phyloP scores from a whole-genome alignment of 2,113 vertebrate genomes.

The Microtus montanus region DNA sequence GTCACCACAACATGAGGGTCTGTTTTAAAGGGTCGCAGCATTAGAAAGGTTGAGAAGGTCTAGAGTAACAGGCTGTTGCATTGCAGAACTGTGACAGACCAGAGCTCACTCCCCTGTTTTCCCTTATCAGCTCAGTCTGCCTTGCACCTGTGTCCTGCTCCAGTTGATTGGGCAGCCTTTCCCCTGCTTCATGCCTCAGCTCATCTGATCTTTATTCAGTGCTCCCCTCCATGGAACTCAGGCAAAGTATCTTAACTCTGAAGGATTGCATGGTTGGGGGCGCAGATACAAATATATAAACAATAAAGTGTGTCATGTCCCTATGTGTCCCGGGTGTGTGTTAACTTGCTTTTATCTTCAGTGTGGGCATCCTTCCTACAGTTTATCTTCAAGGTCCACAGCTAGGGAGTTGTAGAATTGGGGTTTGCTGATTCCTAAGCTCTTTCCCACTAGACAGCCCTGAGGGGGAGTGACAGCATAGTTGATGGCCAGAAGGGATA shows the following conservation, averaged over 20 bases:
- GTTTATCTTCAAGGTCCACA: neutral
- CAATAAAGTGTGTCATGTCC: neutral
- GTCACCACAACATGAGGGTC: neutral
- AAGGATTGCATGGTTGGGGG: neutral
- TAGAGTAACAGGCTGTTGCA: neutral
- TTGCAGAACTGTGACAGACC: neutral
- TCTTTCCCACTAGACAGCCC: neutral
- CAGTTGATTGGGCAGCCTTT: neutral
- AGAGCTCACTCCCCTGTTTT: too few relatives aligned
- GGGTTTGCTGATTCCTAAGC: neutral
- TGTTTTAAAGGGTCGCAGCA: neutral
- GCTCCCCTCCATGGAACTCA: neutral
- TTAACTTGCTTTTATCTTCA: neutral
- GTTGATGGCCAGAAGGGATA: neutral
- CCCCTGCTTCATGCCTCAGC: neutral
- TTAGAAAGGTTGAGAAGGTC: neutral
- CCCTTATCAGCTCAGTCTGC: neutral
- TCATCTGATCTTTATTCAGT: neutral
- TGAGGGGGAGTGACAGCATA: neutral
- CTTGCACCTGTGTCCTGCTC: accelerated
- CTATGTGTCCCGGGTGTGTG: neutral
- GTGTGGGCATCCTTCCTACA: neutral
- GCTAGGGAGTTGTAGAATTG: neutral
- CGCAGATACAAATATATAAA: neutral
- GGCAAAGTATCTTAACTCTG: neutral